Conservation (phyloP, 1,140 invertebrate species). For the Magallana ariakensis region DNA sequence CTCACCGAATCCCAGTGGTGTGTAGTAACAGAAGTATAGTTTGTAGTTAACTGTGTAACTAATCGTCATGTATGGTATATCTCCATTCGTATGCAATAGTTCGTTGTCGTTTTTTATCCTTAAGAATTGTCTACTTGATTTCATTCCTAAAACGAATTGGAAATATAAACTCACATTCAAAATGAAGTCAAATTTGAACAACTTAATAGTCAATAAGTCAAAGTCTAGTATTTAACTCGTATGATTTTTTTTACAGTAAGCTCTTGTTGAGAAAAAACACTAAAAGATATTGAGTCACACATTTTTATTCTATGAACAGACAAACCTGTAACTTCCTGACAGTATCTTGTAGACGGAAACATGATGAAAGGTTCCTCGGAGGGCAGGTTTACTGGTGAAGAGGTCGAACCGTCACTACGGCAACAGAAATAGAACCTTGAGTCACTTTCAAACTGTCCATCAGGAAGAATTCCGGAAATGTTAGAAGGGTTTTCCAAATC, state of each 20-base stretch:
- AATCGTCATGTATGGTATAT: not conserved
- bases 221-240: too few species aligned
- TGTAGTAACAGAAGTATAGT: not conserved
- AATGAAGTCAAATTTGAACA: too few species aligned
- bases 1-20: not conserved
- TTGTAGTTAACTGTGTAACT: not conserved
- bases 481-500: not conserved
- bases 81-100: not conserved
- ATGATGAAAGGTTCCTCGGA: not conserved
- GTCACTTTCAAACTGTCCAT: not conserved
- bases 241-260: too few species aligned
- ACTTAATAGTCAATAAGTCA: too few species aligned
- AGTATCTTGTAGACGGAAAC: not conserved
- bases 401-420: not conserved
- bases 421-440: not conserved
- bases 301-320: not conserved
- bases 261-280: too few species aligned
- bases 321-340: conserved; percentile 9
- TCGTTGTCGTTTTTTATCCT: not conserved
- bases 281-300: too few species aligned
- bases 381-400: not conserved
- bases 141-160: not conserved
- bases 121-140: not conserved
- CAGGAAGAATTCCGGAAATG: not conserved
- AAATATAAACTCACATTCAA: too few species aligned